Evolutionary conservation across 2,888 invertebrate species (phyloP), one percentile per base, ranked within the genome.

Genomic region (Vanessa cardui): DNA sequence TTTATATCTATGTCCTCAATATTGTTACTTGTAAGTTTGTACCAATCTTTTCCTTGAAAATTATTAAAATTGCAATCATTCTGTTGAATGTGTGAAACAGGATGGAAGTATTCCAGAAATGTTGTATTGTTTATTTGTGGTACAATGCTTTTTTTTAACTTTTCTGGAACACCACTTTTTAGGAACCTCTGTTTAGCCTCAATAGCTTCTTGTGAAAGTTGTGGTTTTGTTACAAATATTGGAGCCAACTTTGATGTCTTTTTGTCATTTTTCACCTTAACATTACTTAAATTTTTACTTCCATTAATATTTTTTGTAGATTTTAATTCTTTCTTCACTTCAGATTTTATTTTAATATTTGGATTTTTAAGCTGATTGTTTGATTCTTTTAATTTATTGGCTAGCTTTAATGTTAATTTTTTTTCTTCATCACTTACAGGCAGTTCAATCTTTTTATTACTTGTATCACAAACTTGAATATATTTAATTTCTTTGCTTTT

Each of bases 171-270:
- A n/a, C 96, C 96, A 71, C 96, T 96, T 74, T 94, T 93, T 47
- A 97, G 87, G 85, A 97, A 96, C 70, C 94, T 93, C 71, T 94
- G 94, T 75, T 95, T 94, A 6, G 96, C 96, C 81, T 94, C 94
- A 56, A 94, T 68, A 52, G 92, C 85, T 63, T 88, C 92, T 18
- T 94, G 91, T 87, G 95, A 95, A 18, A 93, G 79, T 80, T 93
- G 94, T 8, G 92, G 93, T 84, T 95, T 95, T 15, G 92, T 83
- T 50, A 93, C 80, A 84, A 97, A 97, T 58, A 97, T 90, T n/a
- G 97, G 96, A 1, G 96, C 96, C 52, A 96, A 79, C 85, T 95
- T 96, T 0, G 75, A 50, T 58, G 73, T 33, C 49, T 80, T 78
- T 59, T 78, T 79, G 21, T 74, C 67, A 50, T 45, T 31, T 21